Base-by-base conservation (phyloP, 2,888 invertebrate genomes). In the Drosophila dives region DNA sequence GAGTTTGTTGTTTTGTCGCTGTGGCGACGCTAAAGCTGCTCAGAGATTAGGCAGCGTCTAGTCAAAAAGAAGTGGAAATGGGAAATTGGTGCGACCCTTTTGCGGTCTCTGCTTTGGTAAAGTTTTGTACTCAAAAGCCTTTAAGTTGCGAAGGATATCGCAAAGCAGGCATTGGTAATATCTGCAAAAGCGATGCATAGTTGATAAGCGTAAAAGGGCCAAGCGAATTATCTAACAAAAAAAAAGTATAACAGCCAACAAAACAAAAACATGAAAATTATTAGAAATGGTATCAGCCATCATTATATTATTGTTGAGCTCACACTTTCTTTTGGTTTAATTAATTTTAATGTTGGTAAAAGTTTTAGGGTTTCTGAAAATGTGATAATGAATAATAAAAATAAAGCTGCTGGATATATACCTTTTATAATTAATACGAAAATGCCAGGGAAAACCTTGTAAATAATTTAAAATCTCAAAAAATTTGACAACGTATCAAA, bases 81-180 rank as follows among this genome's bases (percentile, higher is more conserved):
- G 55, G 29, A 34, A 34, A 42, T 48, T 36, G 62, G 55, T 49
- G 40, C 64, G 78, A 72, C 70, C 74, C 72, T 69, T 83, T 83
- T 86, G 82, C 51, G 86, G 82, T 82, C 67, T 49, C 20, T 58
- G 75, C 56, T 45, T 42, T 33, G 32, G 26, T 55, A 86, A 83
- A 83, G 68, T 86, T 86, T 86, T 61, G 36, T 51, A 48, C 60
- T 61, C 56, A 66, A 80, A 86, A 77, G 82, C 75, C 75, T 86
- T 81, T 68, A 83, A 83, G 84, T 83, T 86, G 70, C 77, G 64
- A 67, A 72, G 84, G 77, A 82, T 72, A 81, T 80, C 56, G 33
- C 72, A 77, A 82, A 79, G 68, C 72, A 68, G 64, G 74, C 68
- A 64, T 75, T 74, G 64, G 38, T 64, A 62, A 67, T 78, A 65